Conservation (phyloP, 2,888 invertebrate genomes). For the Lepidochitona cinerea region DNA sequence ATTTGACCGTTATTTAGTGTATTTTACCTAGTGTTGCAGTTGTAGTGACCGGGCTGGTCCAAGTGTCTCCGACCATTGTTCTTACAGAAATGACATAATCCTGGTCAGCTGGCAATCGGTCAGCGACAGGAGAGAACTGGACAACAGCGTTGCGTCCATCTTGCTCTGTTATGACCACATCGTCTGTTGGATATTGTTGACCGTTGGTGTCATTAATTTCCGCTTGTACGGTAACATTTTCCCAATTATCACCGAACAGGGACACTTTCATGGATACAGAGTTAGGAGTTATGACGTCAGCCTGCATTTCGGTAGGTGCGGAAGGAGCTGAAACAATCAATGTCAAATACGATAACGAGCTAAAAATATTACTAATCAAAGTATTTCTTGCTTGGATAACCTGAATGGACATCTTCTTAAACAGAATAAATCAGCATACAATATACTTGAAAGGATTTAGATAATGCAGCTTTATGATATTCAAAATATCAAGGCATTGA, state of each 20-base stretch:
- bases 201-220: not conserved
- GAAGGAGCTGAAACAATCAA: not conserved
- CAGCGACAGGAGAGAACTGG: not conserved
- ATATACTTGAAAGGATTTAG: too few species aligned
- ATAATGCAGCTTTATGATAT: too few species aligned
- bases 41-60: not conserved
- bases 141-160: not conserved
- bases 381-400: too few species aligned
- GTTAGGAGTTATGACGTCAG: not conserved
- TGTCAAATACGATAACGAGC: too few species aligned
- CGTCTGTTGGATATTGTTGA: not conserved
- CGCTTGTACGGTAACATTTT: not conserved
- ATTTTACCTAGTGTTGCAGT: not conserved
- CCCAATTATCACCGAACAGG: not conserved
- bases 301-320: not conserved
- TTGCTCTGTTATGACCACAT: not conserved
- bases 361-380: too few species aligned
- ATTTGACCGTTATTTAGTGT: too few species aligned
- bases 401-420: too few species aligned
- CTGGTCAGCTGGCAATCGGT: not conserved
- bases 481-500: too few species aligned
- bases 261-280: not conserved
- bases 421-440: too few species aligned
- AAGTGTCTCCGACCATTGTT: not conserved
- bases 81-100: not conserved